These are phyloP conservation scores for Eupithecia tripunctaria DNA, from an alignment of 2,888 invertebrate species.

Conservation along the genomic window DNA sequence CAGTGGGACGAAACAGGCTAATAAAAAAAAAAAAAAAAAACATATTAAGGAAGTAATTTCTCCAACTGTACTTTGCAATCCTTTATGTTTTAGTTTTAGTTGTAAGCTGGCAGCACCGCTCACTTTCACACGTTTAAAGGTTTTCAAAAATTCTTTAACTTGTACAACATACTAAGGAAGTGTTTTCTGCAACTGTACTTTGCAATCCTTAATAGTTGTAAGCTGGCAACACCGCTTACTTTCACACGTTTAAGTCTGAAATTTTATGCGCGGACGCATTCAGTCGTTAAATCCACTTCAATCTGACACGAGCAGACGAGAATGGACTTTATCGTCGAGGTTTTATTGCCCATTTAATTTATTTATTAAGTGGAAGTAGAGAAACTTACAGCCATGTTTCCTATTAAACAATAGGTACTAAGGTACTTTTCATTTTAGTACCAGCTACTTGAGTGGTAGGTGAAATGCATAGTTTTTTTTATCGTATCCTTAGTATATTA, in stretches of 20 bases:
- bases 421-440: neutral
- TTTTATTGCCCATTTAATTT: conserved; percentile 22
- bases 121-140: conserved; percentile 60
- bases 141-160: too few relatives aligned
- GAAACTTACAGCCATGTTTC: conserved; percentile 1
- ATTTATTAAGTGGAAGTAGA: conserved; percentile 19
- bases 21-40: too few relatives aligned
- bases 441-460: conserved; percentile 1
- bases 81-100: too few relatives aligned
- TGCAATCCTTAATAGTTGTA: conserved; percentile 62
- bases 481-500: neutral
- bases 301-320: conserved; percentile 35
- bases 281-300: conserved; percentile 59
- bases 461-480: neutral
- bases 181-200: conserved; percentile 25
- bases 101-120: conserved; percentile 61
- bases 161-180: too few relatives aligned
- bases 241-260: conserved; percentile 56
- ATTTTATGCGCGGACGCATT: conserved; percentile 66
- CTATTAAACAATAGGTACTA: neutral
- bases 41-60: neutral
- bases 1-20: too few relatives aligned
- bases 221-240: conserved; percentile 59
- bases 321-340: conserved; percentile 18
- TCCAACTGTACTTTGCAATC: conserved; percentile 44